Evolutionary conservation across 1,140 invertebrate species (phyloP).

Genomic region (Drosophila sechellia): DNA sequence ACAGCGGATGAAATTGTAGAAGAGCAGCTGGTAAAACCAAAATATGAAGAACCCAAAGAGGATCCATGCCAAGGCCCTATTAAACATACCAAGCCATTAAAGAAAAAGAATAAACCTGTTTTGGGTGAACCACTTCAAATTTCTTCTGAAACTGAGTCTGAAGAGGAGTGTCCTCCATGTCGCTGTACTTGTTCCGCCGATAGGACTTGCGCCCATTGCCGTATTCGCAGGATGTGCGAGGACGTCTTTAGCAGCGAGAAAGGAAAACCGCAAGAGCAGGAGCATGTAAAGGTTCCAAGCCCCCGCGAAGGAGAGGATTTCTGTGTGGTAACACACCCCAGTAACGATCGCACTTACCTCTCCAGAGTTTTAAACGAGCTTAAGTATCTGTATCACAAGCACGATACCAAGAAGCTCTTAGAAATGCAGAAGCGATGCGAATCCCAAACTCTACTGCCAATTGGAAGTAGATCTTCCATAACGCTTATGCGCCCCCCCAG

Average conservation of each 20-base stretch:
- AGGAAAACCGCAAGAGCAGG: not conserved
- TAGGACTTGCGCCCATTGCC: conserved; percentile 63
- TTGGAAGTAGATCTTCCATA: not conserved
- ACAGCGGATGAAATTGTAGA: conserved; percentile 41
- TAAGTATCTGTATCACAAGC: conserved; percentile 54
- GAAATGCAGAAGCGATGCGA: conserved; percentile 15
- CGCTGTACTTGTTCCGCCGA: conserved; percentile 59
- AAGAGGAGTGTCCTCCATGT: conserved; percentile 13
- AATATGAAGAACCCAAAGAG: not conserved
- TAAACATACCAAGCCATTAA: not conserved
- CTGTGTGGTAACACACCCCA: conserved; percentile 15
- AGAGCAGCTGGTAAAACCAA: conserved; percentile 30
- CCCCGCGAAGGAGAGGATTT: conserved; percentile 50
- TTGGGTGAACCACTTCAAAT: not conserved
- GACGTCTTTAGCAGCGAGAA: conserved; percentile 47
- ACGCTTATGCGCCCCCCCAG: not conserved
- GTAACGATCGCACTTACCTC: conserved; percentile 52
- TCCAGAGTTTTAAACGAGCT: conserved; percentile 68
- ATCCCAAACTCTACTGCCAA: conserved; percentile 3
- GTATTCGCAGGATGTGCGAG: conserved; percentile 54
- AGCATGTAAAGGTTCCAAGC: not conserved
- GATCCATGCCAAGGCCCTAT: conserved; percentile 24
- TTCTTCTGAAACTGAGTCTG: not conserved
- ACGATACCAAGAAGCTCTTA: conserved; percentile 24
- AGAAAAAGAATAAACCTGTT: not conserved